A percentile compares a stretch with the other conserved stretches of the same genome.
Evolutionary conservation across 2,888 invertebrate genomes (phyloP).

Genomic region (Mechanitis messenoides): DNA sequence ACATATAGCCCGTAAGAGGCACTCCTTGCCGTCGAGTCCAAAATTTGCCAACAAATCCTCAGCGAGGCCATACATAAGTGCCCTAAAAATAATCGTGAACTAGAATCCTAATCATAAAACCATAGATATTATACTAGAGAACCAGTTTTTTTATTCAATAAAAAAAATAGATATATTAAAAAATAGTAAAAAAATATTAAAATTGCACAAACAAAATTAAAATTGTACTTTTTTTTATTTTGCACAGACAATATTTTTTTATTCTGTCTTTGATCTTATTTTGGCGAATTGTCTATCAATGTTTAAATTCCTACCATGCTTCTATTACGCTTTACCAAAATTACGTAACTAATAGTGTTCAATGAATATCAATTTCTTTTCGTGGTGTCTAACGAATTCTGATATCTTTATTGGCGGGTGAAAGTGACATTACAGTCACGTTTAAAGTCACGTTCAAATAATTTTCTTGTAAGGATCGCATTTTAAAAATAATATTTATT

Average conservation of each 20-base stretch:
- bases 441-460: slow-evolving; percentile 5
- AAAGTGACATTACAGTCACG: slow-evolving; percentile 26
- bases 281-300: no score
- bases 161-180: slow-evolving; percentile 28
- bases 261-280: no score
- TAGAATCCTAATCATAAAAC: no score
- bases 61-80: slow-evolving; percentile 84
- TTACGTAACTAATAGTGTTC: slow-evolving; percentile 18
- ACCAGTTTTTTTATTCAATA: background rate
- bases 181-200: background rate
- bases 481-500: no score
- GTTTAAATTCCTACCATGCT: slow-evolving; percentile 3
- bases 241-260: no score
- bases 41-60: slow-evolving; percentile 89
- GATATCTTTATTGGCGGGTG: slow-evolving; percentile 24
- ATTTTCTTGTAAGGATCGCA: slow-evolving; percentile 8
- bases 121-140: no score
- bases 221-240: no score
- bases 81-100: slow-evolving; percentile 59
- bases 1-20: slow-evolving; percentile 88
- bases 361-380: slow-evolving; percentile 20
- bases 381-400: slow-evolving; percentile 21
- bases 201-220: no score
- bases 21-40: slow-evolving; percentile 88
- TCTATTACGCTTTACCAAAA: slow-evolving; percentile 16